phyloP scores from a whole-genome alignment of 2,113 vertebrate genomes.

The Pionites leucogaster region DNA sequence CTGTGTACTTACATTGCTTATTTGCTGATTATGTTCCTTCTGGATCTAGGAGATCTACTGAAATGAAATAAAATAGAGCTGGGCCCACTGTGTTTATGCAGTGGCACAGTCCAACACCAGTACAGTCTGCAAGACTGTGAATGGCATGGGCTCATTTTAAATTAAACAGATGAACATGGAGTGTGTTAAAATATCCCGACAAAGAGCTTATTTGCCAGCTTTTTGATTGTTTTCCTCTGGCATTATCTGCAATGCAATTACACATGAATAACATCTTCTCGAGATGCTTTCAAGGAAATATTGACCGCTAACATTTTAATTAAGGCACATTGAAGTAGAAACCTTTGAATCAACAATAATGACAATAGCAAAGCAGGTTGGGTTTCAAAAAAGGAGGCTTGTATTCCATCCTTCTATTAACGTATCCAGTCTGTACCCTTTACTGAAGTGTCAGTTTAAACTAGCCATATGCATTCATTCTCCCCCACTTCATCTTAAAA shows the following conservation, averaged over 20 bases:
- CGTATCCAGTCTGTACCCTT: background rate
- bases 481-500: background rate
- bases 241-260: conserved; percentile 80
- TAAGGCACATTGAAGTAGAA: conserved; percentile 80
- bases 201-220: conserved; percentile 42
- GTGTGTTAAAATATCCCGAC: conserved; percentile 10
- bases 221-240: conserved; percentile 63
- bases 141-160: background rate
- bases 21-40: background rate
- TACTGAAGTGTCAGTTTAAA: background rate
- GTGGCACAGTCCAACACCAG: background rate
- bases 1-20: background rate
- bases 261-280: conserved; percentile 76
- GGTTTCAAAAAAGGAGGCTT: conserved; percentile 19
- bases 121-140: background rate
- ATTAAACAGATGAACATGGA: background rate
- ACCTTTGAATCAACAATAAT: conserved; percentile 20
- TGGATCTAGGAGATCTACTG: background rate
- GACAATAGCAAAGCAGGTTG: background rate
- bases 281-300: conserved; percentile 85
- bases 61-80: background rate
- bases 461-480: background rate
- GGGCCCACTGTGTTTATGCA: background rate
- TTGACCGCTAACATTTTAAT: conserved; percentile 86
- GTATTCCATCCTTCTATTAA: background rate